Percentiles rank a stretch among this genome's conserved stretches.
phyloP scores from a whole-genome alignment of 2,113 vertebrate species.

The Apaloderma vittatum region DNA sequence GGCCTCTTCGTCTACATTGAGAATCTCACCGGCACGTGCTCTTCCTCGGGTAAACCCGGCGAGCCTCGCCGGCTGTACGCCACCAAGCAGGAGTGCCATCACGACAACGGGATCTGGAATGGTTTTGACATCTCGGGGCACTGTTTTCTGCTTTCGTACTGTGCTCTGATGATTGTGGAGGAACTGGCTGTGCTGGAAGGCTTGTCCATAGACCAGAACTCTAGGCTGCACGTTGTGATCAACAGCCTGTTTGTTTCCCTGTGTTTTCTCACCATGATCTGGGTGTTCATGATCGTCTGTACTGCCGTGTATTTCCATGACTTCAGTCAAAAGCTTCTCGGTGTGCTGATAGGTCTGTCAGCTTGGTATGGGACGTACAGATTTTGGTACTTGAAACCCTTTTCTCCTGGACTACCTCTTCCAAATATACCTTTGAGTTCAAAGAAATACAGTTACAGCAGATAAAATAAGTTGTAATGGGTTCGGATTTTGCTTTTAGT shows the following conservation, averaged over 20 bases:
- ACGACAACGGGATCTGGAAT: constrained; percentile 83
- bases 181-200: constrained; percentile 85
- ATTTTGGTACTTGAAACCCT: constrained; percentile 87
- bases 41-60: background rate
- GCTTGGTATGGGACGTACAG: constrained; percentile 90
- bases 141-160: constrained; percentile 93
- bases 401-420: constrained; percentile 91
- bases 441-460: constrained; percentile 74
- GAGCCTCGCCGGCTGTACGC: constrained; percentile 28
- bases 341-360: constrained; percentile 84
- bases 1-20: constrained; percentile 87
- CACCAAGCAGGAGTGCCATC: constrained; percentile 83
- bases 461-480: constrained; percentile 49
- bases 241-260: constrained; percentile 84
- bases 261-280: constrained; percentile 83
- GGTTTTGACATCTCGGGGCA: constrained; percentile 96
- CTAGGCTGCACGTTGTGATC: constrained; percentile 64
- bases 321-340: constrained; percentile 86
- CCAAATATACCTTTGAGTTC: constrained; percentile 71
- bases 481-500: constrained; percentile 1
- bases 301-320: constrained; percentile 95
- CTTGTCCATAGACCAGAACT: constrained; percentile 64
- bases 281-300: constrained; percentile 93
- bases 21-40: constrained; percentile 87
- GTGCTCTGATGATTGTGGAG: constrained; percentile 90